Percentiles rank a stretch among this genome's conserved stretches.
Evolutionary conservation across 2,888 invertebrate genomes (phyloP).

Genomic region (Papilio elwesi): DNA sequence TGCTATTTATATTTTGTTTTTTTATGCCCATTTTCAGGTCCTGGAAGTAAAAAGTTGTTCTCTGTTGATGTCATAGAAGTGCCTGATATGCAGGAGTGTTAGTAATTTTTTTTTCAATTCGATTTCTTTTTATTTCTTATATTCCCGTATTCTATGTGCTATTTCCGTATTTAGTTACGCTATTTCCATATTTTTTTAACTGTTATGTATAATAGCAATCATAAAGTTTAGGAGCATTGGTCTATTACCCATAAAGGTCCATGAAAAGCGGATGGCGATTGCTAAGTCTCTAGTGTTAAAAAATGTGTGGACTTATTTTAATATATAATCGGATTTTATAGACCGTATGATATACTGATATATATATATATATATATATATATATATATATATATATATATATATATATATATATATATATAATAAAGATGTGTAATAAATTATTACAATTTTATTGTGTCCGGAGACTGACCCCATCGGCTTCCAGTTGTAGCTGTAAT

Average conservation of each 20-base stretch:
- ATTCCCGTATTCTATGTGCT: slow-evolving; percentile 32
- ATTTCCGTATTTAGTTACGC: neutral
- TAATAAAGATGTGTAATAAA: slow-evolving; percentile 24
- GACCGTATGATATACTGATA: too few species aligned
- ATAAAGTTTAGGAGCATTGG: too few species aligned
- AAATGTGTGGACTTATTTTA: neutral
- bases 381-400: too few species aligned
- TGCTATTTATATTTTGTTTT: slow-evolving; percentile 55
- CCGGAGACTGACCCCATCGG: slow-evolving; percentile 19
- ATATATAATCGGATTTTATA: neutral
- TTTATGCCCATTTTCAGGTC: slow-evolving; percentile 69
- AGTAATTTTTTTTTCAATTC: slow-evolving; percentile 63
- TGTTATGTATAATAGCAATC: too few species aligned
- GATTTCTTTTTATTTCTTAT: slow-evolving; percentile 43
- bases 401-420: too few species aligned
- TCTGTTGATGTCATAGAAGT: slow-evolving; percentile 75
- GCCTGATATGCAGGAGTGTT: slow-evolving; percentile 79
- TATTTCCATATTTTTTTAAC: neutral
- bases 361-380: too few species aligned
- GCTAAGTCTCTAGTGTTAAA: neutral
- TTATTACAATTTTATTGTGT: slow-evolving; percentile 14
- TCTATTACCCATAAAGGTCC: neutral
- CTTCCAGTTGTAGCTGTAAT: slow-evolving; percentile 16
- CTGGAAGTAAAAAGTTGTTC: slow-evolving; percentile 69
- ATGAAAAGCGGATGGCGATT: neutral